These are phyloP conservation scores for Papilio xuthus DNA, from an alignment of 1,140 invertebrate genomes.

Conservation along the genomic window DNA sequence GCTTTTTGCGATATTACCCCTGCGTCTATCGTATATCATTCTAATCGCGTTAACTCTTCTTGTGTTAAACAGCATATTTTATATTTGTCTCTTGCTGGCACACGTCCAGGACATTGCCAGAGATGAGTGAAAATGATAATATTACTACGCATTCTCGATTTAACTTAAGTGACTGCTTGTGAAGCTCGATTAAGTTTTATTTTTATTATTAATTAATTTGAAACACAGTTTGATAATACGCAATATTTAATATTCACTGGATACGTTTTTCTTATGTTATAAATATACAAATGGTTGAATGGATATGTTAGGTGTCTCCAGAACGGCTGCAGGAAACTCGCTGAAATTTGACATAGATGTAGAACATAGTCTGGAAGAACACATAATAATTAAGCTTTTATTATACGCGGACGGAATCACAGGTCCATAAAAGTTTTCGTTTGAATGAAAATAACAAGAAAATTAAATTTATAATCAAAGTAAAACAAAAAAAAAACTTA, in stretches of 20 bases:
- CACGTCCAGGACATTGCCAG: conserved; percentile 44
- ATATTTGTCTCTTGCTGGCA: conserved; percentile 47
- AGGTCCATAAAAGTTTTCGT: no score
- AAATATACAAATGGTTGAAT: no score
- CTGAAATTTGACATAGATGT: no score
- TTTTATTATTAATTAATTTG: background rate
- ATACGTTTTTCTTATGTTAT: background rate
- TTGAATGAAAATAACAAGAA: no score
- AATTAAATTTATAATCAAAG: background rate
- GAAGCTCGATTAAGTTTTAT: background rate
- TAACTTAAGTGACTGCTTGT: background rate
- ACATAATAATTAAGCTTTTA: no score
- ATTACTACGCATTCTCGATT: conserved; percentile 17
- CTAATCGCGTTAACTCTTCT: conserved; percentile 51
- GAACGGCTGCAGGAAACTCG: no score
- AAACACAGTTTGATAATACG: no score
- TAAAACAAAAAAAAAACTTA: conserved; percentile 29
- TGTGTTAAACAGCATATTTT: conserved; percentile 55
- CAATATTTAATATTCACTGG: background rate
- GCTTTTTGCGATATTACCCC: conserved; percentile 51
- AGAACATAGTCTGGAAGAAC: no score
- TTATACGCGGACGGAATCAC: no score
- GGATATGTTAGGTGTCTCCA: no score
- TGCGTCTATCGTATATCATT: conserved; percentile 48
- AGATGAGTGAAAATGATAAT: conserved; percentile 48